These are phyloP conservation scores for Sardina pilchardus DNA, from an alignment of 2,113 vertebrate genomes.

Conservation along the genomic window DNA sequence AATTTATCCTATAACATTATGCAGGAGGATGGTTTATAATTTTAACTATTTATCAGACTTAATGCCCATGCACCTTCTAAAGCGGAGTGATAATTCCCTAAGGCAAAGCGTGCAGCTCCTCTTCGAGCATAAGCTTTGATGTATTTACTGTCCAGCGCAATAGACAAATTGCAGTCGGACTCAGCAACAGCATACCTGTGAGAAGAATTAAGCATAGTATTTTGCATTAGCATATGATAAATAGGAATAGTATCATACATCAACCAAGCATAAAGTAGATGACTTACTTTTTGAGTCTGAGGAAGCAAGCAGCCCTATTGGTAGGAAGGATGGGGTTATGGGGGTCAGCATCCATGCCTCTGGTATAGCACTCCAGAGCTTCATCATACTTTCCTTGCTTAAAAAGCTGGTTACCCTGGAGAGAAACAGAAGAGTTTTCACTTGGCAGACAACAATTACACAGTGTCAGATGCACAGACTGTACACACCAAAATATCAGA, in stretches of 20 bases:
- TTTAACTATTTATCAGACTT: background rate
- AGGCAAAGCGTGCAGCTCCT: slow-evolving; percentile 82
- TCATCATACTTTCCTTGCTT: slow-evolving; percentile 88
- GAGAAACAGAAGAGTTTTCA: background rate
- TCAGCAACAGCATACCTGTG: slow-evolving; percentile 88
- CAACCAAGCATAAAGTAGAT: background rate
- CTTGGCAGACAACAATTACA: background rate
- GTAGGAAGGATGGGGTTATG: slow-evolving; percentile 89
- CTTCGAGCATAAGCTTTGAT: slow-evolving; percentile 83
- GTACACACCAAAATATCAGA: no score
- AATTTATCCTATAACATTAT: background rate
- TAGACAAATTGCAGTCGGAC: slow-evolving; percentile 92
- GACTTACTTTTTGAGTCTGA: slow-evolving; percentile 87
- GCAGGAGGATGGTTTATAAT: background rate
- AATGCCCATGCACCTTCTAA: slow-evolving; percentile 77
- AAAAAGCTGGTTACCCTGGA: slow-evolving; percentile 87
- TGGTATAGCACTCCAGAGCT: slow-evolving; percentile 89
- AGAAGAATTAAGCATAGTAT: background rate
- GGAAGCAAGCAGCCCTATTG: slow-evolving; percentile 89
- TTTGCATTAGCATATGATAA: background rate
- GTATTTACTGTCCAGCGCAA: slow-evolving; percentile 85
- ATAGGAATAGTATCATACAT: background rate
- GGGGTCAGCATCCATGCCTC: slow-evolving; percentile 87
- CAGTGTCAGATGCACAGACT: background rate
- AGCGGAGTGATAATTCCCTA: slow-evolving; percentile 82